A percentile compares a stretch with the other conserved stretches of the same genome.
phyloP scores from a whole-genome alignment of 2,888 invertebrate species.

The Dicycla oo region DNA sequence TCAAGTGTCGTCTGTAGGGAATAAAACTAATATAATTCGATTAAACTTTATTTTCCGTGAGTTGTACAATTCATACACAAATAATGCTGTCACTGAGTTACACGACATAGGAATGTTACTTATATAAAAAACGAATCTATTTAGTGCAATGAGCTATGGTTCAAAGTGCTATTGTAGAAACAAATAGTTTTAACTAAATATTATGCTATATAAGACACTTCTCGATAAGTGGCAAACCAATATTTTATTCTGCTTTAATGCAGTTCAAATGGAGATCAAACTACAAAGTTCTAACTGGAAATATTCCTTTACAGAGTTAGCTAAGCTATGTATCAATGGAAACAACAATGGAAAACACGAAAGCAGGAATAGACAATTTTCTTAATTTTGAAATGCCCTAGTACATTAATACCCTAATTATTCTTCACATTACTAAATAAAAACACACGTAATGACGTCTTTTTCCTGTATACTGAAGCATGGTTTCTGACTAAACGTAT shows the following conservation, averaged over 20 bases:
- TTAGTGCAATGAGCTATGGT: constrained; percentile 45
- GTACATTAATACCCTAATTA: constrained; percentile 47
- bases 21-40: constrained; percentile 49
- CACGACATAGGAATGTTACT: constrained; percentile 62
- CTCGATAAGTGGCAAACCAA: constrained; percentile 39
- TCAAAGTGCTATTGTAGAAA: constrained; percentile 33
- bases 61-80: constrained; percentile 56
- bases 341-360: constrained; percentile 24
- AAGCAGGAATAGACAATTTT: constrained; percentile 27
- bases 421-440: constrained; percentile 32
- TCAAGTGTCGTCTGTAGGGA: not conserved
- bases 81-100: constrained; percentile 50
- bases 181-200: constrained; percentile 29
- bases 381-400: constrained; percentile 19
- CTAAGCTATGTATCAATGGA: constrained; percentile 24
- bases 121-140: constrained; percentile 43
- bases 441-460: constrained; percentile 37
- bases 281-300: constrained; percentile 16
- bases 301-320: constrained; percentile 31
- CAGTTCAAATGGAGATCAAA: constrained; percentile 26
- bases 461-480: constrained; percentile 26
- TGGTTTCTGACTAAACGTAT: constrained; percentile 45
- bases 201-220: constrained; percentile 53
- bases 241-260: constrained; percentile 8
- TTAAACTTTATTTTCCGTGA: constrained; percentile 62